phyloP scores from a whole-genome alignment of 2,797 vertebrate species.

The Clarias pachynema region DNA sequence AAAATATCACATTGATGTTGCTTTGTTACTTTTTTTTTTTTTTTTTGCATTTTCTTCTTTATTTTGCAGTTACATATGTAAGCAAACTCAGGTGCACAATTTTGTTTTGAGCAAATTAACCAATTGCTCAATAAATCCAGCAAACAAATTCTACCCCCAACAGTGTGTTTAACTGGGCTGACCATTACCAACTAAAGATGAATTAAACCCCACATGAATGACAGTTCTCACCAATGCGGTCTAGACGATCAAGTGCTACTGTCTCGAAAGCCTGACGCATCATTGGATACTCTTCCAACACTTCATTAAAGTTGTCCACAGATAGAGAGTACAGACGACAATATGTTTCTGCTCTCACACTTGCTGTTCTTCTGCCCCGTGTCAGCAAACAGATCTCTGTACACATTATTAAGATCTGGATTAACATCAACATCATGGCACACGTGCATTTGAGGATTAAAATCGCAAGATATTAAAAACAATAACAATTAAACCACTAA shows the following conservation, averaged over 20 bases:
- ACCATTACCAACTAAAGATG: background rate
- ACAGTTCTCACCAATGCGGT: constrained; percentile 88
- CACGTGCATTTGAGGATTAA: constrained; percentile 55
- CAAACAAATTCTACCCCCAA: background rate
- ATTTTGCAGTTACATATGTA: background rate
- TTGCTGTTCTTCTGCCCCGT: constrained; percentile 91
- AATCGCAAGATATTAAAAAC: constrained; percentile 51
- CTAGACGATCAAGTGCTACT: constrained; percentile 92
- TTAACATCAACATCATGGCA: constrained; percentile 17
- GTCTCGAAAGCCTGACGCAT: constrained; percentile 98
- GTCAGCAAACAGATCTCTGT: constrained; percentile 97
- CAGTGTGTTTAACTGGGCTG: background rate
- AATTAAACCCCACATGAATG: background rate
- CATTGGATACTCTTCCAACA: constrained; percentile 98
- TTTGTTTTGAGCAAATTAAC: background rate
- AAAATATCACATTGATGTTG: background rate
- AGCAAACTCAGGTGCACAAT: background rate
- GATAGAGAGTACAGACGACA: constrained; percentile 96
- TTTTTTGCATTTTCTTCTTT: background rate
- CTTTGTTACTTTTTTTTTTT: background rate
- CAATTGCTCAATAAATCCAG: background rate
- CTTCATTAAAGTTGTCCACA: constrained; percentile 97
- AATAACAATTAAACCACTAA: background rate
- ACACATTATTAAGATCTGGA: constrained; percentile 25
- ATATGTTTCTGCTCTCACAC: constrained; percentile 93